A percentile compares a stretch with the other conserved stretches of the same genome.
These are phyloP conservation scores for Drosophila leontia DNA, from an alignment of 1,140 invertebrate genomes.

Conservation along the genomic window DNA sequence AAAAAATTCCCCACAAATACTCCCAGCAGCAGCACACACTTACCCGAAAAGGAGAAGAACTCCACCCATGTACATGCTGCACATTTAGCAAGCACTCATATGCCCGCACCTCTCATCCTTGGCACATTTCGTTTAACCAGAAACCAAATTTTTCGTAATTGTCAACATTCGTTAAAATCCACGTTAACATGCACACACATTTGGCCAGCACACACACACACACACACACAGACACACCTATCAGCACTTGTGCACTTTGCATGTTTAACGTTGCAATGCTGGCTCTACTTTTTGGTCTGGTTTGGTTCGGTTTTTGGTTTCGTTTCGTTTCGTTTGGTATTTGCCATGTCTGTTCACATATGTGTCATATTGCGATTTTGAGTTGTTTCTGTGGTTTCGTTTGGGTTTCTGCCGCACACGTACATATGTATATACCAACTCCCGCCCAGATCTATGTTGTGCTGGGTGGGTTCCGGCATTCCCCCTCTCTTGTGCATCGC, in stretches of 20 bases:
- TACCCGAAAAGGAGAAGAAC: constrained; percentile 21
- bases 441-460: constrained; percentile 15
- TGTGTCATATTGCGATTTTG: constrained; percentile 80
- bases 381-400: constrained; percentile 75
- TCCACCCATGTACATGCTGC: constrained; percentile 29
- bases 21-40: constrained; percentile 26
- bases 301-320: constrained; percentile 37
- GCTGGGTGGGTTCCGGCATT: constrained; percentile 4
- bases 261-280: constrained; percentile 73
- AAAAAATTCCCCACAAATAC: constrained; percentile 63
- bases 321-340: constrained; percentile 65
- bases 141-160: constrained; percentile 82
- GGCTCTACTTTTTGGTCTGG: constrained; percentile 41
- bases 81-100: constrained; percentile 55
- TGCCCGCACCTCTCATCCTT: constrained; percentile 25
- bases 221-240: constrained; percentile 42
- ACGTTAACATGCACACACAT: constrained; percentile 58
- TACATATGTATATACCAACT: neutral
- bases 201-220: neutral
- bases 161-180: constrained; percentile 81
- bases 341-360: constrained; percentile 71
- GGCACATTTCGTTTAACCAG: constrained; percentile 68
- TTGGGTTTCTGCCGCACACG: constrained; percentile 40
- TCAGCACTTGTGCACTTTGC: constrained; percentile 74
- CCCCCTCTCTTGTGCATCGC: constrained; percentile 1